Evolutionary conservation across 2,113 vertebrate genomes (phyloP), one percentile per base, ranked within the genome.

Genomic region (Xiphophorus couchianus): DNA sequence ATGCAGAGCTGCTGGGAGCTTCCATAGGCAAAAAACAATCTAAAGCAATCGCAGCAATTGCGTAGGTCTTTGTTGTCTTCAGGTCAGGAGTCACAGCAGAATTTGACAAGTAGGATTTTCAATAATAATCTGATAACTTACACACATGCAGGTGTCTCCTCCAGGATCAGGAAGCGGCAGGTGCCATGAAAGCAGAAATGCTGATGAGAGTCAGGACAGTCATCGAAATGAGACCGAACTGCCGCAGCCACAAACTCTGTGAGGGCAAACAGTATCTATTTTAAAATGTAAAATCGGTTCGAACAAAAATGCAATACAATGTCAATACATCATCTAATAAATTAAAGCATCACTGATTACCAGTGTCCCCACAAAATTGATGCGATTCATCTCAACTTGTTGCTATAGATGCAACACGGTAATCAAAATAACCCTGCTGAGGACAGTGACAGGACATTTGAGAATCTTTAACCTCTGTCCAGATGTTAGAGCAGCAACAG

Each of bases 121-220:
- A 68, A 11, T 22, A 22, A 65, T 9, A 76, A 31, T 60, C 31
- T 1, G 12, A 13, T 13, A 25, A 93, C 97, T 96, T 94, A 98
- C 97, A 97, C 91, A 85, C 97, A 98, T 0, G 96, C 94, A 35
- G 96, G 95, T 1, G 94, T 93, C 54, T 96, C 95, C 69, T 97
- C 96, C 80, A 96, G 87, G 31, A 96, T 95, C 88, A 98, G 84
- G 91, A 96, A 98, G 83, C 96, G 95, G 79, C 97, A 98, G 9
- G 95, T 96, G 60, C 97, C 97, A 25, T 98, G 96, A 86, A 98
- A 96, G 88, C 97, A 98, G 91, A 95, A 97, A 54, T 96, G 93
- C 14, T 76, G 94, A 79, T 98, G 96, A 12, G 95, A 93, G 81
- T 96, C 96, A 0, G 97, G 96, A 77, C 97, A 98, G 60, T 96